phyloP scores from a whole-genome alignment of 2,113 vertebrate species.

The Platanista minor region DNA sequence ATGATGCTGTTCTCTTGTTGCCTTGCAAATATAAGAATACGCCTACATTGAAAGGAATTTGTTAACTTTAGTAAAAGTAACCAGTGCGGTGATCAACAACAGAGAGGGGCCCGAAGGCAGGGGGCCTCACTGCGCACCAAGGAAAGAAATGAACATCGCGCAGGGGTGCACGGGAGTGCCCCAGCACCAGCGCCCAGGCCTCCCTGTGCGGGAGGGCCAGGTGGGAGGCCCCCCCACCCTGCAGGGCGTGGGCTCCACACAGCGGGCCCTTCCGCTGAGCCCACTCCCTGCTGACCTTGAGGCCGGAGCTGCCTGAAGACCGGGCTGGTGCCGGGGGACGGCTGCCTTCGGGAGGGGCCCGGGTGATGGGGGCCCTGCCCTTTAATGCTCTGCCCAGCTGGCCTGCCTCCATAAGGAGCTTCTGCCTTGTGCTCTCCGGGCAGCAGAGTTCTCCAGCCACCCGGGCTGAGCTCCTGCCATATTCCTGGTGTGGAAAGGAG shows the following conservation, averaged over 20 bases:
- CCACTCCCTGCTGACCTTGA: not conserved
- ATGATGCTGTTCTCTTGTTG: too few relatives aligned
- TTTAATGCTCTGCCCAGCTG: not conserved
- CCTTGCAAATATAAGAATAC: not conserved
- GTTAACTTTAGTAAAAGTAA: not conserved
- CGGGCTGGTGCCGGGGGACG: not conserved
- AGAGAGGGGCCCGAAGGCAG: not conserved
- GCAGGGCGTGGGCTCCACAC: too few relatives aligned
- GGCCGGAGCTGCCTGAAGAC: not conserved
- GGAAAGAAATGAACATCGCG: too few relatives aligned
- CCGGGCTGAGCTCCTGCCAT: not conserved
- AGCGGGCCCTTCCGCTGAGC: too few relatives aligned
- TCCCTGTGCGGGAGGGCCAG: accelerated
- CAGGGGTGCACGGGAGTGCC: too few relatives aligned
- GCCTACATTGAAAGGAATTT: not conserved
- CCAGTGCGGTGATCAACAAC: too few relatives aligned
- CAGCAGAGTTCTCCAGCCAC: not conserved
- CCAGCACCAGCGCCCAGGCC: not conserved
- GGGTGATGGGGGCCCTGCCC: too few relatives aligned
- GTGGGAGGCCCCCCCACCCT: not conserved
- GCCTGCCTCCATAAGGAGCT: not conserved
- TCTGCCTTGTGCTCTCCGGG: not conserved
- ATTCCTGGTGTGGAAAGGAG: not conserved
- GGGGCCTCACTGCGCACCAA: not conserved
- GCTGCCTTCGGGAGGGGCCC: not conserved